Conservation (phyloP, 1,140 invertebrate genomes). For the Aphidius ervi region DNA sequence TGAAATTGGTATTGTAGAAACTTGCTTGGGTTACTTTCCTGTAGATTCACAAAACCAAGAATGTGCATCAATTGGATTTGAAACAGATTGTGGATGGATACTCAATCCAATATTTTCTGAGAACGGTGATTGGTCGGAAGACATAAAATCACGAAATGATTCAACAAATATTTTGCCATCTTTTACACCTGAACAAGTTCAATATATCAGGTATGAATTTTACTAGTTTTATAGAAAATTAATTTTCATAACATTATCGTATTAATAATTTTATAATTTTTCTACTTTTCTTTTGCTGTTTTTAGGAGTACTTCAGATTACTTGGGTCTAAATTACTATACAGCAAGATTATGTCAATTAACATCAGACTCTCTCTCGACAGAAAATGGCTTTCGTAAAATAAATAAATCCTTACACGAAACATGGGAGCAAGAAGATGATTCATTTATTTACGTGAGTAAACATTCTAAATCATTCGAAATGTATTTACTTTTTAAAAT, state of each 20-base stretch:
- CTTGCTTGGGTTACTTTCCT: constrained; percentile 25
- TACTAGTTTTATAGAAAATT: no score
- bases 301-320: not conserved
- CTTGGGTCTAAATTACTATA: constrained; percentile 59
- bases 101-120: constrained; percentile 59
- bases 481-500: no score
- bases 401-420: no score
- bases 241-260: no score
- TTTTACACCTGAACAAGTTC: constrained; percentile 51
- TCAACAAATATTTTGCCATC: constrained; percentile 39
- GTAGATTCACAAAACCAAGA: constrained; percentile 22
- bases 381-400: no score
- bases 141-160: constrained; percentile 52
- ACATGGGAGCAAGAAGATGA: no score
- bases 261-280: not conserved
- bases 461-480: no score
- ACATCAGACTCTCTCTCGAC: constrained; percentile 22
- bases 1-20: constrained; percentile 35
- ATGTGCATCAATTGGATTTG: constrained; percentile 30
- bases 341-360: constrained; percentile 36
- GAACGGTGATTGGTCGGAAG: constrained; percentile 59
- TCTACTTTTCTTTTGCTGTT: not conserved
- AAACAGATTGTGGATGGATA: constrained; percentile 59
- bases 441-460: no score
- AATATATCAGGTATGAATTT: not conserved